Percentiles rank a stretch among this genome's conserved stretches.
These are phyloP conservation scores for Amorpha juglandis DNA, from an alignment of 2,888 invertebrate genomes.

Conservation along the genomic window DNA sequence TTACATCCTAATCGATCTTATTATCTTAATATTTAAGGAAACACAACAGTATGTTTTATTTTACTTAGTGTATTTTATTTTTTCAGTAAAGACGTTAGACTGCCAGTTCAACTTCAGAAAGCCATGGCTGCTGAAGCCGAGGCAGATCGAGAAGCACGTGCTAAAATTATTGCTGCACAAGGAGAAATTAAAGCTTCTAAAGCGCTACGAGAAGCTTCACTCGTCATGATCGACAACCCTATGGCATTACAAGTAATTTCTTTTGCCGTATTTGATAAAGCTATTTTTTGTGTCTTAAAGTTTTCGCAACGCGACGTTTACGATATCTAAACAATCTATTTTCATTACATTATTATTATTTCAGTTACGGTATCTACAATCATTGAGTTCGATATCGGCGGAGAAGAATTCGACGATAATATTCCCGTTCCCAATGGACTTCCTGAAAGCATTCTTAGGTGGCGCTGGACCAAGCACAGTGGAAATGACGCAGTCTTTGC, in stretches of 20 bases:
- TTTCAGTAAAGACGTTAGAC: conserved; percentile 76
- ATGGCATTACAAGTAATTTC: conserved; percentile 84
- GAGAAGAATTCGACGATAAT: conserved; percentile 98
- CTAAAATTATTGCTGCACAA: conserved; percentile 88
- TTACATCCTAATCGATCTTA: too few species aligned
- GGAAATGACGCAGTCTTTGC: conserved; percentile 44
- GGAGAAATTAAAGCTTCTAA: conserved; percentile 94
- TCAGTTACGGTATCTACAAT: conserved; percentile 94
- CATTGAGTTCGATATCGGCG: conserved; percentile 94
- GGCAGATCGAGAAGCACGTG: conserved; percentile 87
- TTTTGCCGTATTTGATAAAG: too few species aligned
- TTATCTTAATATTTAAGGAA: too few species aligned
- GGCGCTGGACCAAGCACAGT: conserved; percentile 54
- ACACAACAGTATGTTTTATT: not conserved
- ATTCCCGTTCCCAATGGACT: conserved; percentile 96
- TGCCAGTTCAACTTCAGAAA: conserved; percentile 85
- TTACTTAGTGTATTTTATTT: conserved; percentile 10
- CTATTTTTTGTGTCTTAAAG: too few species aligned
- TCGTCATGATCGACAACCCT: conserved; percentile 93
- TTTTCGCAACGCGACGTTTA: too few species aligned
- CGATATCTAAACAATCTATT: not conserved
- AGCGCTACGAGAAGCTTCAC: conserved; percentile 93
- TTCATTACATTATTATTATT: conserved; percentile 40
- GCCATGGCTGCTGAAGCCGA: conserved; percentile 90
- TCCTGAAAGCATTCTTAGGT: conserved; percentile 79